Evolutionary conservation across 2,888 invertebrate genomes (phyloP).

Genomic region (Myathropa florea): DNA sequence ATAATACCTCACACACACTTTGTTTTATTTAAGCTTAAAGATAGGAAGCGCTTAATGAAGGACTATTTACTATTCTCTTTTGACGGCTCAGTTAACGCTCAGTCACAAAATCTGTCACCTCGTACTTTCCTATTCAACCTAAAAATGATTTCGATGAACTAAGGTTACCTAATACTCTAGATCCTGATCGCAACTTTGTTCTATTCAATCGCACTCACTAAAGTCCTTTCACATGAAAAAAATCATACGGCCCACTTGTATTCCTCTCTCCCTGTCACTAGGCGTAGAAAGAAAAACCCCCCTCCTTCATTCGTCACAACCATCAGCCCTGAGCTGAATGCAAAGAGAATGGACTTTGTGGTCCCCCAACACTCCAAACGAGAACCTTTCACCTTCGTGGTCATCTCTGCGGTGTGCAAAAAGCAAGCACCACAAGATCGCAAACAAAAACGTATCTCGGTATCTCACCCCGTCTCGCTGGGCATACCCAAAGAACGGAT

Average conservation of each 20-base stretch:
- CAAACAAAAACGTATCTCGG: conserved; percentile 31
- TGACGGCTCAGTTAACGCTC: too few species aligned
- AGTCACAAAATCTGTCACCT: too few species aligned
- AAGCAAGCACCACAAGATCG: conserved; percentile 11
- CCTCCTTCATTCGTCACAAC: background rate
- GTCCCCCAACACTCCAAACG: background rate
- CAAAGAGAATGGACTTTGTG: conserved; percentile 17
- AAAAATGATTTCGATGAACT: too few species aligned
- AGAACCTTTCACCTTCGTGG: background rate
- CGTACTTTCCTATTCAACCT: too few species aligned
- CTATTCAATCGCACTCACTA: too few species aligned
- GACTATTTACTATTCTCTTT: too few species aligned
- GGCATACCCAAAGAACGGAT: conserved; percentile 48
- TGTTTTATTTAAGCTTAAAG: too few species aligned
- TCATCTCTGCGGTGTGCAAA: background rate
- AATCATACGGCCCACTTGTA: background rate
- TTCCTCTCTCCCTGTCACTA: background rate
- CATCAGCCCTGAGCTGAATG: conserved; percentile 36
- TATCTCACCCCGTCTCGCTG: conserved; percentile 21
- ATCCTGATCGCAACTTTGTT: too few species aligned
- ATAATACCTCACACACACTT: too few species aligned
- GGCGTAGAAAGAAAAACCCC: background rate
- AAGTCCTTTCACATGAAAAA: background rate
- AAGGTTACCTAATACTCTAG: too few species aligned
- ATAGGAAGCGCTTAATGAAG: too few species aligned